Conservation (phyloP, 2,797 vertebrate species). For the Trachurus trachurus region DNA sequence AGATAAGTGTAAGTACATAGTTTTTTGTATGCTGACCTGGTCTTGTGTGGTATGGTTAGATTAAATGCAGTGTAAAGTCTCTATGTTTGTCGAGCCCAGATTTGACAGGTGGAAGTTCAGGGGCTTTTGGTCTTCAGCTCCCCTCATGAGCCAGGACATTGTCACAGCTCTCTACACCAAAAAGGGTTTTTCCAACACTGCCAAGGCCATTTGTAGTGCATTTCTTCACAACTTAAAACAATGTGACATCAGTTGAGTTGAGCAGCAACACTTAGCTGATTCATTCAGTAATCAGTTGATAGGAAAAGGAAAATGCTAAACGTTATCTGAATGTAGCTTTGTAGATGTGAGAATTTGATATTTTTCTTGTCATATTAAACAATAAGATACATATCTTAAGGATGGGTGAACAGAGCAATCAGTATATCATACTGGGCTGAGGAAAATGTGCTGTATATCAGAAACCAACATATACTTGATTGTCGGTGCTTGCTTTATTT, state of each 20-base stretch:
- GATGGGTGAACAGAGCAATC: not conserved
- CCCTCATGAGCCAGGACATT: not conserved
- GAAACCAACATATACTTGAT: not conserved
- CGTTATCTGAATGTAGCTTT: not conserved
- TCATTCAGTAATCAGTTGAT: too few species aligned
- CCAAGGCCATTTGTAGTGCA: not conserved
- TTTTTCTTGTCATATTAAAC: not conserved
- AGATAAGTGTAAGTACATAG: not conserved
- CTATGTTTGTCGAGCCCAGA: not conserved
- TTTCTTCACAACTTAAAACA: not conserved
- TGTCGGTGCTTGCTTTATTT: constrained; percentile 1
- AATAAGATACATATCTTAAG: not conserved
- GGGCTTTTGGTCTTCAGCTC: not conserved
- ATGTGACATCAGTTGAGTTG: too few species aligned
- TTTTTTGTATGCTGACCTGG: not conserved
- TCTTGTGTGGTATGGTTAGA: not conserved
- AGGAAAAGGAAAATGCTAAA: too few species aligned
- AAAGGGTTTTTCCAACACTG: too few species aligned
- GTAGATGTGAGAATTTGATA: not conserved
- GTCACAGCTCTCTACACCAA: not conserved
- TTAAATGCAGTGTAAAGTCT: not conserved
- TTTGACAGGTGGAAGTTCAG: not conserved
- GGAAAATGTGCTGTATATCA: too few species aligned
- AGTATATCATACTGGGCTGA: not conserved
- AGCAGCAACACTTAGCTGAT: too few species aligned